Evolutionary conservation across 2,888 invertebrate species (phyloP).

Genomic region (Drosophila helvetica): DNA sequence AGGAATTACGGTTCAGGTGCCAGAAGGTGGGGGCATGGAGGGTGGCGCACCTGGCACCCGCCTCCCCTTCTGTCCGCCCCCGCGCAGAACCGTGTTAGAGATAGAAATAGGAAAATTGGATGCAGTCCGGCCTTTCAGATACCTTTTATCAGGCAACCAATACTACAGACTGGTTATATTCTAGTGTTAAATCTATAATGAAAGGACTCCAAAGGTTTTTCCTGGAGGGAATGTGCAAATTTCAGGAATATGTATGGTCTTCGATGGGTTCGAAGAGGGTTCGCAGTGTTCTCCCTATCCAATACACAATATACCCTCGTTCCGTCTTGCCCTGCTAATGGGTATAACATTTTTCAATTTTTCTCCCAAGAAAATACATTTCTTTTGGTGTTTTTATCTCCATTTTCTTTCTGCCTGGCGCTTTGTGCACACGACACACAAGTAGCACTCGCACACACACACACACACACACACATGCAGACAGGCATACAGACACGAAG

Average conservation of each 20-base stretch:
- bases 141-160: neutral
- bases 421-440: slow-evolving; percentile 82
- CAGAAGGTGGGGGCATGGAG: slow-evolving; percentile 39
- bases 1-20: slow-evolving; percentile 52
- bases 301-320: neutral
- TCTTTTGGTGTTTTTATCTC: slow-evolving; percentile 25
- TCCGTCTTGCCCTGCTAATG: neutral
- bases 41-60: slow-evolving; percentile 68
- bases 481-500: slow-evolving; percentile 6
- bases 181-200: neutral
- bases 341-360: slow-evolving; percentile 24
- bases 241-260: no score
- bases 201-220: neutral
- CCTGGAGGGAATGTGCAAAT: no score
- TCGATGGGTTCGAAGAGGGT: no score
- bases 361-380: slow-evolving; percentile 4
- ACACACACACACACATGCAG: slow-evolving; percentile 9
- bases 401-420: slow-evolving; percentile 55
- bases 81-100: neutral
- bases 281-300: no score
- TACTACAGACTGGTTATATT: no score
- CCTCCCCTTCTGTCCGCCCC: slow-evolving; percentile 5
- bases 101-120: neutral
- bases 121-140: neutral
- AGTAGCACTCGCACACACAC: slow-evolving; percentile 51